Evolutionary conservation across 2,888 invertebrate genomes (phyloP).

Genomic region (Phoronis australis): DNA sequence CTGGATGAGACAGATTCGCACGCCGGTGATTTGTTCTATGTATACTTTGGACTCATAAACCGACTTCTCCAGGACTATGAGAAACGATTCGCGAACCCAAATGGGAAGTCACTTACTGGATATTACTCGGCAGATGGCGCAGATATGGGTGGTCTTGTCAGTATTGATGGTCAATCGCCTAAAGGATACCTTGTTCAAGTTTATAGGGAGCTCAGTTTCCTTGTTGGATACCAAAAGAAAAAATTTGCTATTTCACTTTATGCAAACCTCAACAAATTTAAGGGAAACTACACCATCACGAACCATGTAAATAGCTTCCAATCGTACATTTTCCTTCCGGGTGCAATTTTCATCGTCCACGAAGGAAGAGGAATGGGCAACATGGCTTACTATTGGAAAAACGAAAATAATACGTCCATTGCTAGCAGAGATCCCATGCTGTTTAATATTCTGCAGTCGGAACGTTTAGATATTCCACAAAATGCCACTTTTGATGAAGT

Average conservation of each 20-base stretch:
- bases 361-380: constrained; percentile 34
- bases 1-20: too few species aligned
- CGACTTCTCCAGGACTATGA: too few species aligned
- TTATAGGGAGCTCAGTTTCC: too few species aligned
- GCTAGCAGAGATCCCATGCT: constrained; percentile 17
- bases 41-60: too few species aligned
- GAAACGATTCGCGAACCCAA: too few species aligned
- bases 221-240: too few species aligned
- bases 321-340: constrained; percentile 4
- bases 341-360: constrained; percentile 31
- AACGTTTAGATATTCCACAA: constrained; percentile 2
- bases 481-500: constrained; percentile 27
- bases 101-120: too few species aligned
- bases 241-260: constrained; percentile 14
- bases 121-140: too few species aligned
- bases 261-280: constrained; percentile 13
- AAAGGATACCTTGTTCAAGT: too few species aligned
- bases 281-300: constrained; percentile 16
- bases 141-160: too few species aligned
- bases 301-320: constrained; percentile 24
- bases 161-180: too few species aligned
- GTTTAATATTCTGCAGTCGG: constrained; percentile 14
- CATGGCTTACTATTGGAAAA: constrained; percentile 29
- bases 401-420: constrained; percentile 18
- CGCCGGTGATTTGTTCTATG: too few species aligned